Conservation (phyloP, 1,140 invertebrate genomes). For the Calephelis nemesis region DNA sequence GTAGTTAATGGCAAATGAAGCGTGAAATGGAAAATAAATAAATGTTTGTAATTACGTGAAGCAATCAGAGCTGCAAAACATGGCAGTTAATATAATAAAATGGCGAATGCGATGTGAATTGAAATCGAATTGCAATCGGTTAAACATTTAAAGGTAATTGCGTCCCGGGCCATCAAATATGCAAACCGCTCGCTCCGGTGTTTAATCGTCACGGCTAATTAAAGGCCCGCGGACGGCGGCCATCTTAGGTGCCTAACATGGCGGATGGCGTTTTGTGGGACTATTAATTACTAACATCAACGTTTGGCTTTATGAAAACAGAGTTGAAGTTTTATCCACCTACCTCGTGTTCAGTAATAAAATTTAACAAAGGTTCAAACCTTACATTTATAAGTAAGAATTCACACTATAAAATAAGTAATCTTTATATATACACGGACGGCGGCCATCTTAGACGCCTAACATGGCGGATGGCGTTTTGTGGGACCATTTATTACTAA, state of each 20-base stretch:
- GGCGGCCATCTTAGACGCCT: background rate
- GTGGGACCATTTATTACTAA: background rate
- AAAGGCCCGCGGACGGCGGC: constrained; percentile 3
- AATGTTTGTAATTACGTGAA: constrained; percentile 4
- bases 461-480: background rate
- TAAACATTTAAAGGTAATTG: constrained; percentile 14
- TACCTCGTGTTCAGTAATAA: too few relatives aligned
- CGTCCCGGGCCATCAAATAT: constrained; percentile 3
- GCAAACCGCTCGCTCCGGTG: constrained; percentile 7
- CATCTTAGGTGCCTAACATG: background rate
- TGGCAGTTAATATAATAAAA: constrained; percentile 13
- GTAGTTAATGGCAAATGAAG: constrained; percentile 2
- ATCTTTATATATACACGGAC: background rate
- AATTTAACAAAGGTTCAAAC: too few relatives aligned
- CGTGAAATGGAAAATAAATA: constrained; percentile 16
- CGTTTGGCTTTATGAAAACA: too few relatives aligned
- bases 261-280: background rate
- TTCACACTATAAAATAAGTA: too few relatives aligned
- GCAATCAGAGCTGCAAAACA: constrained; percentile 8
- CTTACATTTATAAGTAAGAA: too few relatives aligned
- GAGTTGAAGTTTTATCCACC: too few relatives aligned
- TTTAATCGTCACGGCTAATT: constrained; percentile 9
- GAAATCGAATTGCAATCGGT: constrained; percentile 16
- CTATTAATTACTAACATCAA: background rate
- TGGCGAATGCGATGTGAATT: constrained; percentile 13